Percentiles rank a stretch among this genome's conserved stretches.
Evolutionary conservation across 2,797 vertebrate genomes (phyloP).

Genomic region (Rachycentron canadum): DNA sequence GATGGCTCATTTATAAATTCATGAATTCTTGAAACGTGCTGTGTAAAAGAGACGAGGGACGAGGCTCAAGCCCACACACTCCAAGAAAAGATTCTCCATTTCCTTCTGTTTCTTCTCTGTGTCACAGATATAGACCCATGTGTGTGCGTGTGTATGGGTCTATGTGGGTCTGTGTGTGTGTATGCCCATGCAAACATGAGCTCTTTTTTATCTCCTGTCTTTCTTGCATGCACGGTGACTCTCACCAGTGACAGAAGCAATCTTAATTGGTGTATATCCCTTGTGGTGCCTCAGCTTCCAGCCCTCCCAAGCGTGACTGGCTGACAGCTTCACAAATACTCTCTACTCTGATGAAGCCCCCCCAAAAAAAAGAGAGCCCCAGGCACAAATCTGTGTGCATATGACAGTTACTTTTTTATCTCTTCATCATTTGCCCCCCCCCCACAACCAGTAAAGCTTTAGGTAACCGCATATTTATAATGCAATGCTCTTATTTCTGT

Average conservation of each 20-base stretch:
- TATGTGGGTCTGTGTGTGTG: constrained; percentile 14
- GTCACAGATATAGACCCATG: constrained; percentile 35
- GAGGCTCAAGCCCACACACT: constrained; percentile 13
- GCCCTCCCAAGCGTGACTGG: constrained; percentile 21
- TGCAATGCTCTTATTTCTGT: neutral
- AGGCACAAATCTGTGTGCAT: constrained; percentile 17
- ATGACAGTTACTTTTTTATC: constrained; percentile 16
- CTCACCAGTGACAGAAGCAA: constrained; percentile 47
- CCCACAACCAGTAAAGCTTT: neutral
- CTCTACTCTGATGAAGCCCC: constrained; percentile 11
- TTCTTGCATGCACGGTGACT: constrained; percentile 31
- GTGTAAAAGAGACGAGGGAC: constrained; percentile 2
- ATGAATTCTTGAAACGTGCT: constrained; percentile 49
- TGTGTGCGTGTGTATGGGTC: neutral
- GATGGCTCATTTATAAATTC: constrained; percentile 49
- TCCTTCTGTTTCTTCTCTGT: constrained; percentile 16
- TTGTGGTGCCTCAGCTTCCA: constrained; percentile 46
- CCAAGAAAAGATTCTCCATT: constrained; percentile 9
- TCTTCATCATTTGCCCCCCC: neutral
- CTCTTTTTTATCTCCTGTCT: constrained; percentile 45
- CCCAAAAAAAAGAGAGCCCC: neutral
- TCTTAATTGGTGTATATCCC: constrained; percentile 66
- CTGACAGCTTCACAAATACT: constrained; percentile 43
- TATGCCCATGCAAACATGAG: constrained; percentile 19
- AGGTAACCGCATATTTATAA: neutral